Percentiles rank a stretch among this genome's conserved stretches.
Evolutionary conservation across 2,113 vertebrate species (phyloP).

Genomic region (Amblyornis subalaris): DNA sequence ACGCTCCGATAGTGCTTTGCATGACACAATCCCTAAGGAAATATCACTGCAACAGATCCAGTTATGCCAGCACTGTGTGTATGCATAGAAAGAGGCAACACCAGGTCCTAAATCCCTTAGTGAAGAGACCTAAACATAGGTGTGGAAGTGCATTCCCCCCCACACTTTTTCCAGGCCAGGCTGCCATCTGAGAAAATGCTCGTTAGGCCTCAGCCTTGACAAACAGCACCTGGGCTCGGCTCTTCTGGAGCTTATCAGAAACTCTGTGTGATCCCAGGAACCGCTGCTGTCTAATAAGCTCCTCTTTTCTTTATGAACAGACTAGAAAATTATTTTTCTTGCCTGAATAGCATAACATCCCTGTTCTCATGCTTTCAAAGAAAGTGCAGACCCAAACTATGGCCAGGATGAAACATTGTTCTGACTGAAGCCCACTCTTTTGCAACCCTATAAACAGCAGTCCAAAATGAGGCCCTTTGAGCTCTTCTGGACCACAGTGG

Average conservation of each 20-base stretch:
- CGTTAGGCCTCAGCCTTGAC: background rate
- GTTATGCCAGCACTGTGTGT: background rate
- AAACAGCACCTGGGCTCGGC: background rate
- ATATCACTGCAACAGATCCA: background rate
- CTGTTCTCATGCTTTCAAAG: background rate
- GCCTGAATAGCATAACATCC: background rate
- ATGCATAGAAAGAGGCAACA: background rate
- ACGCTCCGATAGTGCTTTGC: fast-evolving
- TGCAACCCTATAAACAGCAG: fast-evolving
- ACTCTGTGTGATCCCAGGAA: background rate
- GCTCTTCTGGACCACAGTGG: background rate
- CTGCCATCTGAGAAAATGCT: background rate
- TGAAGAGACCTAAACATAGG: background rate
- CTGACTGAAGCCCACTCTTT: background rate
- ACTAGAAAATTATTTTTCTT: background rate
- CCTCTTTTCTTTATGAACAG: background rate
- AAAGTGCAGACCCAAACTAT: fast-evolving
- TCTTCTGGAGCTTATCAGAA: background rate
- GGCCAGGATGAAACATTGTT: fast-evolving
- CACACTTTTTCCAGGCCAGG: fast-evolving
- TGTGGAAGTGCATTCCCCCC: background rate
- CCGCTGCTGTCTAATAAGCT: background rate
- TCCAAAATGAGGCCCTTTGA: background rate
- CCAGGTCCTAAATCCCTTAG: background rate
- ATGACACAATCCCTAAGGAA: background rate